Base-by-base conservation (phyloP, 2,888 invertebrate species). In the Lasioglossum malachurum region DNA sequence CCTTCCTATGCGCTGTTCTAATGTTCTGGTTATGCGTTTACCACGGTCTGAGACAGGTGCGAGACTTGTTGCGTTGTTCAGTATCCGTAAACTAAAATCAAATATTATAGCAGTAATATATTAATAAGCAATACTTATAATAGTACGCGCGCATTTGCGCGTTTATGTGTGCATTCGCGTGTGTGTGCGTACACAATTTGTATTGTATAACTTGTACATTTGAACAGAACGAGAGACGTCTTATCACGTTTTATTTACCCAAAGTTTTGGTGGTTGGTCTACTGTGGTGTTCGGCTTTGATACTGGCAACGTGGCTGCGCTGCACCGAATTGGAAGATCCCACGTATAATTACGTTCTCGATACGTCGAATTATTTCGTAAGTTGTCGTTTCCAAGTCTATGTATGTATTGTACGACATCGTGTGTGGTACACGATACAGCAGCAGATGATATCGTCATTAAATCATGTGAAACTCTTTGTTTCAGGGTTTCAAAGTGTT, bases 1-100 rank as follows among this genome's bases (percentile, higher is more conserved):
- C 98, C 1, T 99, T 99, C 95, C 96, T 99, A 0, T 98, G 98
- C 90, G 97, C 97, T 8, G 96, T 99, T 83, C 96, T 99, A 90
- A 96, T 99, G 93, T 99, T 99, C 93, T 99, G 99, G 99, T 96
- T 99, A 27, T 98, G 98, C 90, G 97, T 99, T 90, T 99, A 99
- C 95, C 99, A 99, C 94, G 99, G 99, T 2, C 96, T 99, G 57
- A 96, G 99, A 94, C 98, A 98, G 97, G 98, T 98, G 95, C 31
- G 53, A 44, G 57, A 14, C 35, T 64, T 64, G 64, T 64, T 64
- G 14, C 53, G 53, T 53, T 53, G 23, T 53, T 64, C 2, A 64
- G 27, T 64, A 64, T 31, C 16, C 27, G 14, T 27, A 27, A 14
- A 14, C 5, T 31, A 31, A 27, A 2, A 64, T 27, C 5, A 64